Conservation (phyloP, 1,140 invertebrate species). For the Drosophila littoralis region DNA sequence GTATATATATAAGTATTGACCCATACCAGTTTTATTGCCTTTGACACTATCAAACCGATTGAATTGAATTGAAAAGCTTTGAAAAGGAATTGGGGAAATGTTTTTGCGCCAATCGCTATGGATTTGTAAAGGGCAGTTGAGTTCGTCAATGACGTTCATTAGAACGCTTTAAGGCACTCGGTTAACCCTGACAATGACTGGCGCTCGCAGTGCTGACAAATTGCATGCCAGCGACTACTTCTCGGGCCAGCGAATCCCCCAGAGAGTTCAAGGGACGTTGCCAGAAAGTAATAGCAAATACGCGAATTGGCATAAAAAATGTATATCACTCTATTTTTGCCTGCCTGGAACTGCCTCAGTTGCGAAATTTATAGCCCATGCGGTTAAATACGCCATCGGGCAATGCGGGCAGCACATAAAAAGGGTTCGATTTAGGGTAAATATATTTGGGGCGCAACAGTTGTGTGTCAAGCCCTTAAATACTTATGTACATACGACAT, state of each 20-base stretch:
- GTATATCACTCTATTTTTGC: constrained; percentile 74
- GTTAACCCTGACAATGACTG: constrained; percentile 45
- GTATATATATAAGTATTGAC: constrained; percentile 13
- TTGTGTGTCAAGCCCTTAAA: constrained; percentile 36
- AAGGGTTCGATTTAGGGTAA: constrained; percentile 57
- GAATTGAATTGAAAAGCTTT: constrained; percentile 61
- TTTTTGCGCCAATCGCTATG: constrained; percentile 53
- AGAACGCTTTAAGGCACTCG: constrained; percentile 58
- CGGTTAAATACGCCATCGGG: constrained; percentile 64
- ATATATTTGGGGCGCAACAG: constrained; percentile 58
- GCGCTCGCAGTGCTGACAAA: constrained; percentile 56
- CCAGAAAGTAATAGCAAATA: constrained; percentile 43
- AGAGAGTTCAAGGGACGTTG: constrained; percentile 48
- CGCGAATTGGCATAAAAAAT: constrained; percentile 64
- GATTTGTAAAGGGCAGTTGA: constrained; percentile 55
- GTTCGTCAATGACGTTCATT: constrained; percentile 68
- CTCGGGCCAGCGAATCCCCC: constrained; percentile 27
- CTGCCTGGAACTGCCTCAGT: constrained; percentile 52
- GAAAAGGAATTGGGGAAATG: constrained; percentile 38
- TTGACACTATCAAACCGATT: constrained; percentile 59
- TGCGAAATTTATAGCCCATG: constrained; percentile 65
- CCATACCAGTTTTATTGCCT: constrained; percentile 51
- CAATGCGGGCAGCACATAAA: constrained; percentile 27
- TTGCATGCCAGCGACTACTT: constrained; percentile 52
- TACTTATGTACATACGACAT: constrained; percentile 13